These are phyloP conservation scores for Dasyurus viverrinus DNA, from an alignment of 2,113 vertebrate species.

Conservation along the genomic window DNA sequence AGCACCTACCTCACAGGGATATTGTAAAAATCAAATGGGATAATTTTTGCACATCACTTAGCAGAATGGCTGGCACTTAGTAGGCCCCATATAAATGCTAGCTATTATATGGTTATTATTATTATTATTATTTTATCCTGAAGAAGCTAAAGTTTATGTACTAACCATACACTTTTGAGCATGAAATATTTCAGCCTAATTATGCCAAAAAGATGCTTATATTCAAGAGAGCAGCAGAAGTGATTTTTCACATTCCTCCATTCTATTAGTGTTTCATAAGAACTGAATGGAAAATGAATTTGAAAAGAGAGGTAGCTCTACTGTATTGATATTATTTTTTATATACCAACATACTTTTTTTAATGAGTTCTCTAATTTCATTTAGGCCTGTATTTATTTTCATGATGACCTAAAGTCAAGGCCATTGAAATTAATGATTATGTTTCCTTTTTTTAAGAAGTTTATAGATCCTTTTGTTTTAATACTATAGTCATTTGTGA, in stretches of 20 bases:
- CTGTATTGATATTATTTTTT: background rate
- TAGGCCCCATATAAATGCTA: background rate
- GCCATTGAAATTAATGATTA: slow-evolving; percentile 36
- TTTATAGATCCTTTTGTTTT: background rate
- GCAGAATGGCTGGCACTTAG: background rate
- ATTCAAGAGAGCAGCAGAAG: background rate
- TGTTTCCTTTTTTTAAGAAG: background rate
- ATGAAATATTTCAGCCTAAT: background rate
- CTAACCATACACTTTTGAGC: background rate
- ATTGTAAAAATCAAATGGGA: background rate
- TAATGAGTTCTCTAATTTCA: background rate
- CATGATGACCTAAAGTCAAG: background rate
- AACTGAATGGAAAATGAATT: background rate
- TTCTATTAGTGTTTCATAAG: background rate
- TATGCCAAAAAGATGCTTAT: background rate
- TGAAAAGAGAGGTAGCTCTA: background rate
- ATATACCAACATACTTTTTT: background rate
- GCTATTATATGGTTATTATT: background rate
- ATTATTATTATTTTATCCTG: background rate
- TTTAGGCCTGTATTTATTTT: slow-evolving; percentile 2
- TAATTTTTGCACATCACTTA: background rate
- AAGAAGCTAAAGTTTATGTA: background rate
- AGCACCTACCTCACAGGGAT: background rate
- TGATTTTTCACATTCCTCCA: background rate
- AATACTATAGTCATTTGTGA: background rate